A percentile compares a stretch with the other conserved stretches of the same genome.
Evolutionary conservation across 2,888 invertebrate genomes (phyloP).

Genomic region (Drosophila limbata): DNA sequence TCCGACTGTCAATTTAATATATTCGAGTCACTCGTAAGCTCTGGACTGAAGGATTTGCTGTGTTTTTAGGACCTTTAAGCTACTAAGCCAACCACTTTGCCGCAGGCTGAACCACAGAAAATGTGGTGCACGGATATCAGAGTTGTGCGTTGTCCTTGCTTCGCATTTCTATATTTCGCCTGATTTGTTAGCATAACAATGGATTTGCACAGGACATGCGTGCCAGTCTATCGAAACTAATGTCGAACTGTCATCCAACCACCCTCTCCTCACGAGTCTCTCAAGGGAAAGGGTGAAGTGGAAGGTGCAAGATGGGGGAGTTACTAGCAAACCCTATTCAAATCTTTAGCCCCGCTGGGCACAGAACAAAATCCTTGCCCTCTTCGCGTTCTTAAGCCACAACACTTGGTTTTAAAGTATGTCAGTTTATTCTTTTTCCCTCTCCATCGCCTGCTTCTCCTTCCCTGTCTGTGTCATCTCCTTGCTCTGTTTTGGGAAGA

Average conservation of each 20-base stretch:
- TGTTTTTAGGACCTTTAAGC: slow-evolving; percentile 36
- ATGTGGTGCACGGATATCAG: slow-evolving; percentile 60
- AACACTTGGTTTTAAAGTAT: slow-evolving; percentile 62
- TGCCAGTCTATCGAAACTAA: slow-evolving; percentile 76
- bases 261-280: background rate
- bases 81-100: slow-evolving; percentile 63
- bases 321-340: slow-evolving; percentile 30
- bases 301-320: background rate
- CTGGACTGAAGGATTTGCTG: slow-evolving; percentile 2
- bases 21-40: background rate
- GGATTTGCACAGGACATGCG: slow-evolving; percentile 58
- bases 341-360: slow-evolving; percentile 39
- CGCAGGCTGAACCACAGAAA: slow-evolving; percentile 19
- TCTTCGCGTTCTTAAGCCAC: slow-evolving; percentile 23
- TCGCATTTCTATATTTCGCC: slow-evolving; percentile 47
- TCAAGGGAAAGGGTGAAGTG: background rate
- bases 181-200: slow-evolving; percentile 68
- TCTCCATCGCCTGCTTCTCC: background rate
- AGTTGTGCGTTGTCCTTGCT: slow-evolving; percentile 53
- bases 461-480: background rate
- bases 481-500: slow-evolving; percentile 1
- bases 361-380: slow-evolving; percentile 29
- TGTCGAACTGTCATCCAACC: slow-evolving; percentile 38
- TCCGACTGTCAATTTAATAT: background rate
- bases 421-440: slow-evolving; percentile 51